Percentiles rank a stretch among this genome's conserved stretches.
Evolutionary conservation across 2,113 vertebrate species (phyloP).

Genomic region (Cryptotis parvus): DNA sequence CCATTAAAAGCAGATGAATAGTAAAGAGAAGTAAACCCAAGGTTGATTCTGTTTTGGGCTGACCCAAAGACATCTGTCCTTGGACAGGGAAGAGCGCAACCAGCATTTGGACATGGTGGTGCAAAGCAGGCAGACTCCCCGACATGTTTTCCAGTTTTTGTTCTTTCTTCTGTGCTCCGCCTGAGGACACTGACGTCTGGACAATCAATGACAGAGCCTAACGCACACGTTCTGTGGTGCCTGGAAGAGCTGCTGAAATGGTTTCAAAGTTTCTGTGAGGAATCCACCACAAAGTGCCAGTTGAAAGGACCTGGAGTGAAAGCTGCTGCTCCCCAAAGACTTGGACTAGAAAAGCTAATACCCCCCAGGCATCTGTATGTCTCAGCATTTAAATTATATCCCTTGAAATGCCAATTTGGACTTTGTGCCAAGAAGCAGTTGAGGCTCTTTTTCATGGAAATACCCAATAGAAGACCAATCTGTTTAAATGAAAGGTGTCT

Average conservation of each 20-base stretch:
- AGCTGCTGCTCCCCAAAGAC: slow-evolving; percentile 87
- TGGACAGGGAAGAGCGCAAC: neutral
- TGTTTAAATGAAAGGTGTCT: slow-evolving; percentile 91
- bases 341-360: slow-evolving; percentile 88
- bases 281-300: slow-evolving; percentile 88
- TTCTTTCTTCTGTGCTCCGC: slow-evolving; percentile 69
- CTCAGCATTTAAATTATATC: slow-evolving; percentile 91
- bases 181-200: slow-evolving; percentile 80
- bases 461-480: slow-evolving; percentile 88
- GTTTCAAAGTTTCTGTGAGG: slow-evolving; percentile 86
- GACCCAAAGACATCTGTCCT: slow-evolving; percentile 14
- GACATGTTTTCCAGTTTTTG: slow-evolving; percentile 66
- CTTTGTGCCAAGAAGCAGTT: slow-evolving; percentile 88
- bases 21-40: slow-evolving; percentile 37
- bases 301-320: slow-evolving; percentile 88
- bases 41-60: neutral
- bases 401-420: slow-evolving; percentile 90
- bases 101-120: slow-evolving; percentile 46
- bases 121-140: slow-evolving; percentile 56
- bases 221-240: slow-evolving; percentile 10
- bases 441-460: slow-evolving; percentile 88
- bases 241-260: slow-evolving; percentile 77
- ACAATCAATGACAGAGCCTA: slow-evolving; percentile 51
- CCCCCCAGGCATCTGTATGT: slow-evolving; percentile 90
- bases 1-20: neutral